Base-by-base conservation (phyloP, 2,113 vertebrate genomes). In the Lucifuga dentata region DNA sequence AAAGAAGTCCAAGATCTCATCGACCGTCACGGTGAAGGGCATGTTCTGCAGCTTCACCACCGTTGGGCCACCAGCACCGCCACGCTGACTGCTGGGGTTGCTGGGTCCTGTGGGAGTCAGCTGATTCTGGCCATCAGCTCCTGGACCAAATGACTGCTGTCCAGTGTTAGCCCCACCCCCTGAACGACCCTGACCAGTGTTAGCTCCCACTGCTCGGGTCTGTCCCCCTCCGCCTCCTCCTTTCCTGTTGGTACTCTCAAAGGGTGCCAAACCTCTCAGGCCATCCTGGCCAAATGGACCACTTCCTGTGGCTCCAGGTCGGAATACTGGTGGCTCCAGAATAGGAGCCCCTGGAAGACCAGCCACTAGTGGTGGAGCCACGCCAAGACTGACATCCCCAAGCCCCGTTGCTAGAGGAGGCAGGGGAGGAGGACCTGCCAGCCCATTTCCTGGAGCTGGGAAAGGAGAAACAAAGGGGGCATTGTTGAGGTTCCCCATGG, bases 1-100 rank as follows among this genome's bases (percentile, higher is more conserved):
- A 87, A 99, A 99, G 86, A 99, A 99, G 95, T 99, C 98, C 90
- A 99, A 90, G 78, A 99, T 98, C 90, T 99, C 98, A 86, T 99
- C 97, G 61, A 97, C 95, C 0, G 96, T 97, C 56, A 99, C 97
- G 45, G 97, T 98, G 79, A 98, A 98, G 16, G 98, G 98, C 96
- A 99, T 98, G 84, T 99, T 99, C 75, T 99, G 97, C 49, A 99
- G 95, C 90, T 97, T 97, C 68, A 99, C 97, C 65, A 99, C 93
- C 29, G 95, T 97, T 19, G 97, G 97, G n/a, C 84, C 80, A 17
- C 66, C 66, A 8, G 60, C 62, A 29, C 55, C 39, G 0, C 75
- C 39, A 0, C 75, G 85, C 5, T 89, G 89, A 76, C 35, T 49
- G 16, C 93, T 94, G 41, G 95, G 91, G 78, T 95, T 97, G 68